Base-by-base conservation (phyloP, 1,140 invertebrate species). In the silkworm (Bombyx mori) region DNA sequence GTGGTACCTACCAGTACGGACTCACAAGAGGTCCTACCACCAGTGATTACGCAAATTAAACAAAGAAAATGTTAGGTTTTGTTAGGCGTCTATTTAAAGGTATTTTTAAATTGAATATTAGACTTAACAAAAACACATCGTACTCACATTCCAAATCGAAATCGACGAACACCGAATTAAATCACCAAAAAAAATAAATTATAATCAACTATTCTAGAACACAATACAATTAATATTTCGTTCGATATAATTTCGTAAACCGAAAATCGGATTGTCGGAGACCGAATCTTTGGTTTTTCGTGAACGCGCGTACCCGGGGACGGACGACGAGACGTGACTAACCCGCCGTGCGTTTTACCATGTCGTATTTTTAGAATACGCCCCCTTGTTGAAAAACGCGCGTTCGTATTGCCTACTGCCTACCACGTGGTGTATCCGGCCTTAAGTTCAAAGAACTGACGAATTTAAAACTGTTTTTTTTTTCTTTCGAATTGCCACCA, bases 341-440 rank as follows among this genome's bases (percentile, higher is more conserved):
- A 77, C 45, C 65, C 63, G 50, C 54, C 66, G 60, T 70, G 61
- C 71, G 71, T 70, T 68, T 65, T 72, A 72, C 71, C 68, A 70
- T 64, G 62, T 60, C 65, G 60, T 82, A 82, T 84, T 80, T 84
- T 82, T 84, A 84, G 81, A 82, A 71, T 71, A 84, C 81, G 81
- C 81, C 81, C 81, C 81, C 79, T 80, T 75, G 65, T 72, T 68
- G 42, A 68, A 65, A 65, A 66, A 63, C 54, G 52, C 46, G 52
- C 53, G 59, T 57, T 26, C 45, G 68, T 58, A 49, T n/a, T 55
- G 45, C 26, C 22, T 35, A 43, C 43, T 54, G 66, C 65, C 54
- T 26, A 64, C 67, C 77, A 77, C 74, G 72, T 77, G 77, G 69
- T 66, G 64, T 71, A 77, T 79, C 79, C 72, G 76, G 67, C 66